Conservation (phyloP, 1,140 invertebrate genomes). For the Octopus bimaculoides region DNA sequence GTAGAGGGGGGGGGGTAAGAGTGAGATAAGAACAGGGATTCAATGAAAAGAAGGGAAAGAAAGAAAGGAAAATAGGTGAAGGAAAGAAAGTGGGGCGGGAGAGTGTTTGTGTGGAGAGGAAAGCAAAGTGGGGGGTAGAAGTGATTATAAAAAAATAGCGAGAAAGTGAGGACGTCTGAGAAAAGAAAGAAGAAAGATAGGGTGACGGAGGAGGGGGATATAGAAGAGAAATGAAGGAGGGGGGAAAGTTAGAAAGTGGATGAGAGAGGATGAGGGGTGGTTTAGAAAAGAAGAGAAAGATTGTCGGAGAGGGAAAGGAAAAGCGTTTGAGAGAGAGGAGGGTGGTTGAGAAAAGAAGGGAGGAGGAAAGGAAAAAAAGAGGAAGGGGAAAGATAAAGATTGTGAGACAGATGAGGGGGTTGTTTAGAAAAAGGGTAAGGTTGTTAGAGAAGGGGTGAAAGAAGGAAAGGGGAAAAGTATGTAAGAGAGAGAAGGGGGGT, state of each 20-base stretch:
- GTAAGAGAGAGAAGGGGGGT: neutral
- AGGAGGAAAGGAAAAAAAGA: neutral
- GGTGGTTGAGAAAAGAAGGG: neutral
- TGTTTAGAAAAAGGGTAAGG: neutral
- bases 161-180: neutral
- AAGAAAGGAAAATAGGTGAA: neutral
- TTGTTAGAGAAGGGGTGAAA: neutral
- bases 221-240: neutral
- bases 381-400: neutral
- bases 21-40: neutral
- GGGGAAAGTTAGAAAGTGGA: neutral
- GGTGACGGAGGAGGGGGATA: neutral
- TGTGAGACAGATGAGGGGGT: neutral
- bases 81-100: neutral
- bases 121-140: neutral
- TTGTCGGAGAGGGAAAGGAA: neutral
- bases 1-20: neutral
- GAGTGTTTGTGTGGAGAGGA: neutral
- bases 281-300: neutral
- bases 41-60: neutral
- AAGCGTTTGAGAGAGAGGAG: neutral
- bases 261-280: neutral
- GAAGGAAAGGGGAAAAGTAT: neutral
- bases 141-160: neutral
- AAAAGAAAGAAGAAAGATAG: neutral